Conservation (phyloP, 2,797 vertebrate species). For the Allobates femoralis region DNA sequence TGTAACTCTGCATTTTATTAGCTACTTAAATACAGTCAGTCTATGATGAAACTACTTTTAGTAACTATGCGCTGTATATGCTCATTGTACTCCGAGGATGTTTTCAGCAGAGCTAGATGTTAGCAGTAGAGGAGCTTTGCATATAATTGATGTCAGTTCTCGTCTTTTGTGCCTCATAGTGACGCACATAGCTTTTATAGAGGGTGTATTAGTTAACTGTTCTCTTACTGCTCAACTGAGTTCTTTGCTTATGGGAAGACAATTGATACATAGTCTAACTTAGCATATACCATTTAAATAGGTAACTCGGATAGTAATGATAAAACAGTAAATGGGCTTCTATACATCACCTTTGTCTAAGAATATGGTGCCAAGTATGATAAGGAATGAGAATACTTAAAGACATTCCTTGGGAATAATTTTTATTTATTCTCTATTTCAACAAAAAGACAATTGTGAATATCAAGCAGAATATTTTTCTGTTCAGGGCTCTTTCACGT, state of each 20-base stretch:
- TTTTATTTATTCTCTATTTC: not conserved
- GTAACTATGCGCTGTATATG: conserved; percentile 1
- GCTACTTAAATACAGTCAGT: not conserved
- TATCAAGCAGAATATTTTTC: not conserved
- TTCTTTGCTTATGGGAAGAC: conserved; percentile 31
- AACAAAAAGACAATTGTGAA: not conserved
- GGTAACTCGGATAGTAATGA: not conserved
- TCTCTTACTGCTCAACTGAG: conserved; percentile 13
- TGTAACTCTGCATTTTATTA: not conserved
- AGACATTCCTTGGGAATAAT: not conserved
- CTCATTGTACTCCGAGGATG: not conserved
- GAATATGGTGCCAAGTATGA: not conserved
- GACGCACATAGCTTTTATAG: conserved; percentile 40
- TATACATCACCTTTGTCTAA: not conserved
- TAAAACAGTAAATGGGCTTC: not conserved
- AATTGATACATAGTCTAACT: not conserved
- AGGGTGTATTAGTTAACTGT: not conserved
- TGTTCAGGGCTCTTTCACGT: no score
- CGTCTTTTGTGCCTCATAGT: not conserved
- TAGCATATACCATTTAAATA: not conserved
- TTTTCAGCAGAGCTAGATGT: conserved; percentile 28
- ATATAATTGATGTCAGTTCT: conserved; percentile 29
- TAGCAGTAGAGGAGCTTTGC: conserved; percentile 37
- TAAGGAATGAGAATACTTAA: not conserved
- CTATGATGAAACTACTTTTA: not conserved